Base-by-base conservation (phyloP, 2,888 invertebrate species). In the Homarus gammarus region DNA sequence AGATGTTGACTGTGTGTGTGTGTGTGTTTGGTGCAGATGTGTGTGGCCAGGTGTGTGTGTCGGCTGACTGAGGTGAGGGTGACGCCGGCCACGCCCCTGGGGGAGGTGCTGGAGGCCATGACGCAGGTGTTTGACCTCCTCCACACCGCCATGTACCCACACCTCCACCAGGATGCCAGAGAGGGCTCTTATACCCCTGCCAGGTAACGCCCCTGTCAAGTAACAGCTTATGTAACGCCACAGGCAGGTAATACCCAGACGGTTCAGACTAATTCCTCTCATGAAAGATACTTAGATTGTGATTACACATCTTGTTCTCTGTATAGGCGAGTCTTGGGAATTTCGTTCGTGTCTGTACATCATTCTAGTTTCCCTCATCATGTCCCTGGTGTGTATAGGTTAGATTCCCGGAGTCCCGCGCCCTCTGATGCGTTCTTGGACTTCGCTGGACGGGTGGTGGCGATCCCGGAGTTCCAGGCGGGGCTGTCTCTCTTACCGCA, bases 381-480 rank as follows among this genome's bases (percentile, higher is more conserved):
- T n/a, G n/a, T n/a, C n/a, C n/a, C n/a, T n/a, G n/a, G n/a, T n/a
- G n/a, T n/a, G n/a, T 18, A 10, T 38, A 88, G 88, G 36, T 38
- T 88, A 22, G 88, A 84, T 27, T 88, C 88, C 18, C 40, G 88
- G 27, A 88, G 88, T 61, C 88, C 88, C 12, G 88, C 88, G 33
- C 88, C 88, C 5, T 88, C 88, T 1, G 88, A 88, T 73, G 88
- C 88, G 18, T 88, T 88, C 77, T 68, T 88, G 38, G 88, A 88
- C 51, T 88, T 64, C 38, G 38, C 70, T 38, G 78, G 56, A 0
- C 75, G 84, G n/a, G 88, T 88, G 61, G 88, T 88, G 31, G 83
- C 88, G 51, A 84, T 77, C 36, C 83, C 88, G 18, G 88, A 88
- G 78, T 70, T 88, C 36, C 82, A 83, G 49, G 83, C 88, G 0